Conservation (phyloP, 2,113 vertebrate genomes). For the Brachypteracias leptosomus region DNA sequence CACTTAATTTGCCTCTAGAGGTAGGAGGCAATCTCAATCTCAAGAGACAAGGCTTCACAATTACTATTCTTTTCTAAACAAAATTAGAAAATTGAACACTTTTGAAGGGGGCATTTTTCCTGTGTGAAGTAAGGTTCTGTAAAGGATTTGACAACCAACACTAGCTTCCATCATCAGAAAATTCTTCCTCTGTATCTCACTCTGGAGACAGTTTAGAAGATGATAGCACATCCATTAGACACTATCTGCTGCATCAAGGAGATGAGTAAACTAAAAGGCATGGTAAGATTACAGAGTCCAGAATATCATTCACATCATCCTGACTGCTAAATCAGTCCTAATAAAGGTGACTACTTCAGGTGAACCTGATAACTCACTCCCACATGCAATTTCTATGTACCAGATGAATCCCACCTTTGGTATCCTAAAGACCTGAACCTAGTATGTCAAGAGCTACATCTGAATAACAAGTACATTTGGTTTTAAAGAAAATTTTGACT, state of each 20-base stretch:
- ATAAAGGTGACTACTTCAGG: accelerated
- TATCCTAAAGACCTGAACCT: background rate
- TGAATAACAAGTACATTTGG: background rate
- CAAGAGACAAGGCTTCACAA: background rate
- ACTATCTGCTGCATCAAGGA: background rate
- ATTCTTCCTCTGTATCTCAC: background rate
- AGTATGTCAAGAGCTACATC: background rate
- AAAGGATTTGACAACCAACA: background rate
- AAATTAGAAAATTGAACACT: background rate
- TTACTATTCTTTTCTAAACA: background rate
- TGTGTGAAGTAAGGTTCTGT: background rate
- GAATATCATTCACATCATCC: background rate
- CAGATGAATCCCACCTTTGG: background rate
- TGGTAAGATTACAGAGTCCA: background rate
- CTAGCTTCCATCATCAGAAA: background rate
- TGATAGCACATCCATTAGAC: background rate
- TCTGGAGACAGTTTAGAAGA: background rate
- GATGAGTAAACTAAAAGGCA: background rate
- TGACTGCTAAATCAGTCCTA: background rate
- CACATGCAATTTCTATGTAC: accelerated
- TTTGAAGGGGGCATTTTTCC: background rate
- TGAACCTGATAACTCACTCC: background rate
- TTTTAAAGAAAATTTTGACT: background rate
- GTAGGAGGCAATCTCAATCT: background rate
- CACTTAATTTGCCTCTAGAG: background rate